Evolutionary conservation across 2,113 vertebrate species (phyloP).

Genomic region (Anolis sagrei): DNA sequence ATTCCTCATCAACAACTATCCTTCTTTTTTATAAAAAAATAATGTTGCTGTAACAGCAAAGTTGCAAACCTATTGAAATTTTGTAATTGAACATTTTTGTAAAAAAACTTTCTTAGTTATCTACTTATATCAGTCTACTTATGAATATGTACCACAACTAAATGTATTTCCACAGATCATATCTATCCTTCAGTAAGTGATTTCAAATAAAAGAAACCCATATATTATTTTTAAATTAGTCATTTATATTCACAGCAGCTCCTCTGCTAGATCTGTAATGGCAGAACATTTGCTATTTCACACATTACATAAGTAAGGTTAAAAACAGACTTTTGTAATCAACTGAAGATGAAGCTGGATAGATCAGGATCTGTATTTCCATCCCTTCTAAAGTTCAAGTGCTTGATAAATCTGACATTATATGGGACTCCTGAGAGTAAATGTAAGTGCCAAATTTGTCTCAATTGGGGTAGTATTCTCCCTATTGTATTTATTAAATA

Average conservation of each 20-base stretch:
- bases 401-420: not conserved
- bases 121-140: not conserved
- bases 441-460: not conserved
- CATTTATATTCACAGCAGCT: conserved; percentile 21
- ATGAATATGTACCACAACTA: conserved; percentile 9
- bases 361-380: not conserved
- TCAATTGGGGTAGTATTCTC: not conserved
- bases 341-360: not conserved
- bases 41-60: too few relatives aligned
- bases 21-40: too few relatives aligned
- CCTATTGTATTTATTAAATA: not conserved
- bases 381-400: not conserved
- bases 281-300: not conserved
- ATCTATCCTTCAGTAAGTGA: conserved; percentile 4
- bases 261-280: not conserved
- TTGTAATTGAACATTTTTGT: not conserved
- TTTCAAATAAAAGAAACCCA: conserved; percentile 7
- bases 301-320: not conserved
- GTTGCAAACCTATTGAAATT: too few relatives aligned
- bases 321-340: conserved; percentile 16
- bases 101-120: not conserved
- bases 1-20: too few relatives aligned
- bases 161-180: not conserved
- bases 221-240: conserved; percentile 16
- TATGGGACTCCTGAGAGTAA: not conserved